These are phyloP conservation scores for Seladonia tumulorum DNA, from an alignment of 2,888 invertebrate genomes.

Conservation along the genomic window DNA sequence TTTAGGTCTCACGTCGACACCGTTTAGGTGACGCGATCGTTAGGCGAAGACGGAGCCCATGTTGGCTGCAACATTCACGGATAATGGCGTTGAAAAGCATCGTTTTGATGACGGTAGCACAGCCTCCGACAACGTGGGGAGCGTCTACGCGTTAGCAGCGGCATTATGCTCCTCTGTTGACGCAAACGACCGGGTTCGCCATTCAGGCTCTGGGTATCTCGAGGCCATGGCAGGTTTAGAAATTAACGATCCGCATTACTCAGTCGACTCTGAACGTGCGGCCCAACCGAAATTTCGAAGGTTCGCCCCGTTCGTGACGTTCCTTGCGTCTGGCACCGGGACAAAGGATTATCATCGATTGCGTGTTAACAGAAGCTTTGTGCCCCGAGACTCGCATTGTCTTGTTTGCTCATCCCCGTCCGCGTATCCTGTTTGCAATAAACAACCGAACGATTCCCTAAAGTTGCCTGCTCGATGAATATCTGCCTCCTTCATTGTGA, in stretches of 20 bases:
- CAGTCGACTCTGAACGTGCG: neutral
- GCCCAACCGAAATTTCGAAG: neutral
- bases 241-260: slow-evolving; percentile 9
- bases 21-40: slow-evolving; percentile 19
- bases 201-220: neutral
- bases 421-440: neutral
- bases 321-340: slow-evolving; percentile 3
- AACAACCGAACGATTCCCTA: neutral
- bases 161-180: slow-evolving; percentile 16
- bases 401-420: neutral
- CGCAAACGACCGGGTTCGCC: slow-evolving; percentile 16
- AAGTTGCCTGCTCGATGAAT: neutral
- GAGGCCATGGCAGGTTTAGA: neutral
- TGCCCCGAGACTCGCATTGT: neutral
- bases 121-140: slow-evolving; percentile 8
- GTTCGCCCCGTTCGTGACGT: neutral
- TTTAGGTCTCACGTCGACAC: neutral
- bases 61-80: slow-evolving; percentile 38
- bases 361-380: neutral
- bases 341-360: slow-evolving; percentile 17
- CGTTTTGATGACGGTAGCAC: slow-evolving; percentile 17
- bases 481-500: too few relatives aligned
- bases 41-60: slow-evolving; percentile 17
- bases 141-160: slow-evolving; percentile 4
- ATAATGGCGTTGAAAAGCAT: slow-evolving; percentile 52